Evolutionary conservation across 1,140 invertebrate species (phyloP), one percentile per base, ranked within the genome.

Genomic region (Lutraria rhynchaena): DNA sequence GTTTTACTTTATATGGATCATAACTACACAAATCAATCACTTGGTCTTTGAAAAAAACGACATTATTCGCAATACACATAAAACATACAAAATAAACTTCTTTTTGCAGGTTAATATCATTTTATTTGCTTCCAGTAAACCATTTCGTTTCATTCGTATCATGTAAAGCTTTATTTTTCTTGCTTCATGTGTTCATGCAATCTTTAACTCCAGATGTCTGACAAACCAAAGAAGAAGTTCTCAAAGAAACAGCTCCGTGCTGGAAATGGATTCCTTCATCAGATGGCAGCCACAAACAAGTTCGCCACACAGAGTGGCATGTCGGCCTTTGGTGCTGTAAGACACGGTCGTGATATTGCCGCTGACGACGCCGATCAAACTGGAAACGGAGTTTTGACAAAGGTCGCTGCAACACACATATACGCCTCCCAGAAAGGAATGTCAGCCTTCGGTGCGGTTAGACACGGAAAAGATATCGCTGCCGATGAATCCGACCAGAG

Each of bases 361-460:
- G 84, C 83, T 22, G 89, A 90, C 24, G 85, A 87, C 44, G 65
- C 83, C 31, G 58, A 55, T 55, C 74, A 77, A 46, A 86, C 84
- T 29, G 96, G 97, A 3, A 96, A 98, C 87, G 95, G 95, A 33
- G 95, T 98, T 65, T 98, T 99, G 88, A 97, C 96, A 77, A 94
- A 98, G 35, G 97, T 99, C 91, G 97, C 98, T 88, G 97, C 97
- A 61, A 97, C 96, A 85, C 99, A 99, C 94, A 98, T 98, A 92
- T 92, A 90, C 55, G 97, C 97, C 84, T 98, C 94, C 88, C 97
- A 98, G 93, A 97, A 96, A 87, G 97, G 97, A 44, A 97, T 98
- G 89, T 83, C 98, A 87, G 97, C 97, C 81, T 83, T 88, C n/a
- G 87, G 87, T 1, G 97, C 98, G 92, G 97, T 96, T 83, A 94